Evolutionary conservation across 2,113 vertebrate genomes (phyloP), one percentile per base, ranked within the genome.

Genomic region (Neodontobutis hainanensis): DNA sequence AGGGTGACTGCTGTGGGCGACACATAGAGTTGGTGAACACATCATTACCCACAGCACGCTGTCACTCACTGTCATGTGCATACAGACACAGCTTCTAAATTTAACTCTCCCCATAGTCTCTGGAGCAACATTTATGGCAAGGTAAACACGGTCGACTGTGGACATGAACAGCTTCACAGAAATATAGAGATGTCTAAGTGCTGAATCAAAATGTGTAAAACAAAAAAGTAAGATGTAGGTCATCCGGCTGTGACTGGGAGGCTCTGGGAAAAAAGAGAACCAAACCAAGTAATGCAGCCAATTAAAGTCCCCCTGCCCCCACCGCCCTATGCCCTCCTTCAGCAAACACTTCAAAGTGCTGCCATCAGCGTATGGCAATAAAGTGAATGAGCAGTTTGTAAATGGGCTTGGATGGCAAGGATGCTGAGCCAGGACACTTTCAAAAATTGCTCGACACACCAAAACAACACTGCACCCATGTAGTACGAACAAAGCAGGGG

Each of bases 271-370:
- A 12, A 60, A 73, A 58, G 44, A 74, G 77, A 77, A 61, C 71
- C 76, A 78, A 72, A 81, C 66, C 51, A 77, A 78, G 73, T 81
- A 88, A 88, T 87, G 52, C 70, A 71, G 71, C 76, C 81, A 89
- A 91, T 90, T 89, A 87, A 80, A 81, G 40, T 15, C 35, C 72
- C 69, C 57, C 65, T 38, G 40, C 43, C 35, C 63, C 50, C 56
- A 8, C 50, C 34, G n/a, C 45, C 44, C 47, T 49, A 42, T 51
- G 68, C 52, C 59, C 68, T 49, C 42, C 57, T 52, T 65, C 16
- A 80, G 67, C 75, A 79, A 83, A 78, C 85, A 80, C 81, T 87
- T 80, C 74, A 88, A 80, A 85, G 87, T 86, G 85, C 80, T 84
- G 73, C 87, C 83, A 89, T 88, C 81, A 88, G 85, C 77, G 67